phyloP scores from a whole-genome alignment of 2,113 vertebrate species.

The Gnathonemus echidnorhynchus region DNA sequence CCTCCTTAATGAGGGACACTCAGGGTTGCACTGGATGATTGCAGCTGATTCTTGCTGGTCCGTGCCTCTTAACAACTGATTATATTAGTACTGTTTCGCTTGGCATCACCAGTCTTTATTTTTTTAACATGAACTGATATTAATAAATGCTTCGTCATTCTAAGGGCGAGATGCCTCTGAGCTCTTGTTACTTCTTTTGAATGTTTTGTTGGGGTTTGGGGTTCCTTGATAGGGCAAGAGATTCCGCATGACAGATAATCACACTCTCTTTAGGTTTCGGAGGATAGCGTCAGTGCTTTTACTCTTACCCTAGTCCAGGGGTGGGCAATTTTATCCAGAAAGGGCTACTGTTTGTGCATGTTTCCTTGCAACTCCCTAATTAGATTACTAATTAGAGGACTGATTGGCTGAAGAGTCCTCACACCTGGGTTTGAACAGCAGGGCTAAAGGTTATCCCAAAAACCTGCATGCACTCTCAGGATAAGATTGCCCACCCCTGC shows the following conservation, averaged over 20 bases:
- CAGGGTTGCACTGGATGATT: neutral
- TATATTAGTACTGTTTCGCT: neutral
- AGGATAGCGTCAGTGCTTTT: neutral
- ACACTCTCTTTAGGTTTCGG: neutral
- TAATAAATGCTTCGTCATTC: neutral
- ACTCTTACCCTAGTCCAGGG: neutral
- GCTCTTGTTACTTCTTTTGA: neutral
- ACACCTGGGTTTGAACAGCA: neutral
- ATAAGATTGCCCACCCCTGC: neutral
- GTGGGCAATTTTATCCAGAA: neutral
- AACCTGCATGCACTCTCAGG: neutral
- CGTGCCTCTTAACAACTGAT: neutral
- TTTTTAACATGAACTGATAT: neutral
- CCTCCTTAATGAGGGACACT: neutral
- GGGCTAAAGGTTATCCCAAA: neutral
- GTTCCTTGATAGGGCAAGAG: neutral
- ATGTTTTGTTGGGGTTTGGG: neutral
- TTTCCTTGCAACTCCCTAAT: neutral
- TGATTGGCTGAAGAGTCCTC: neutral
- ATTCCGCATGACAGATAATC: neutral
- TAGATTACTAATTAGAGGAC: neutral
- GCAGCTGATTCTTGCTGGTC: neutral
- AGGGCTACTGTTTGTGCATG: neutral
- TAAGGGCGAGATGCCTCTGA: neutral
- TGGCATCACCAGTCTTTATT: neutral